Evolutionary conservation across 1,140 invertebrate genomes (phyloP).

Genomic region (Orius insidiosus): DNA sequence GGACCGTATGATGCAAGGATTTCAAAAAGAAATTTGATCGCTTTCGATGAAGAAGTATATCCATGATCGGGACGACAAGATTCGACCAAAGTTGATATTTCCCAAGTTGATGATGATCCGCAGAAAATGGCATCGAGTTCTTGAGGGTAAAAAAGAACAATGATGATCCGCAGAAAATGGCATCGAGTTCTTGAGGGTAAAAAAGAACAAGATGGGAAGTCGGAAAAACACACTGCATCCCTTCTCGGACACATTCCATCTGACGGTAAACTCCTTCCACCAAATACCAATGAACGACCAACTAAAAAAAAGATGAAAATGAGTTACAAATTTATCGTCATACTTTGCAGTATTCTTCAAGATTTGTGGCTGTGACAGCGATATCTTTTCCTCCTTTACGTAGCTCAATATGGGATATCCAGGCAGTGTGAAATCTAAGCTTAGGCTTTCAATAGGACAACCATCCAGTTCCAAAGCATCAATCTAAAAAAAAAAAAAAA

Average conservation of each 20-base stretch:
- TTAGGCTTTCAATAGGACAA: conserved; percentile 78
- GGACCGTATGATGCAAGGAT: conserved; percentile 74
- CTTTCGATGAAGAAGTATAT: conserved; percentile 84
- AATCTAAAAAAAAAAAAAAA: conserved; percentile 31
- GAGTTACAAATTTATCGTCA: background rate
- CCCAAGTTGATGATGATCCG: conserved; percentile 36
- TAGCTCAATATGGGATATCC: conserved; percentile 86
- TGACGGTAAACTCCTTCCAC: conserved; percentile 82
- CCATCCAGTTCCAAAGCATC: conserved; percentile 71
- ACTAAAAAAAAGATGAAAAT: conserved; percentile 34
- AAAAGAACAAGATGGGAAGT: conserved; percentile 75
- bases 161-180: conserved; percentile 98
- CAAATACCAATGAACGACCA: conserved; percentile 76
- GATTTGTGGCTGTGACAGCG: conserved; percentile 76
- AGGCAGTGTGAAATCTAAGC: conserved; percentile 87
- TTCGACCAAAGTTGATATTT: conserved; percentile 11
- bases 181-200: conserved; percentile 92
- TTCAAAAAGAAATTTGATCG: conserved; percentile 87
- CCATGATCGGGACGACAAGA: conserved; percentile 93
- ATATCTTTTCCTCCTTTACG: conserved; percentile 83
- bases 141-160: conserved; percentile 90
- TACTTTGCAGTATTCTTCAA: conserved; percentile 86
- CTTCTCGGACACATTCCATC: conserved; percentile 93
- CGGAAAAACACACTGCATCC: conserved; percentile 93
- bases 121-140: conserved; percentile 96